A percentile compares a stretch with the other conserved stretches of the same genome.
Conservation (phyloP, 2,797 vertebrate genomes). For the Malurus leucopterus region DNA sequence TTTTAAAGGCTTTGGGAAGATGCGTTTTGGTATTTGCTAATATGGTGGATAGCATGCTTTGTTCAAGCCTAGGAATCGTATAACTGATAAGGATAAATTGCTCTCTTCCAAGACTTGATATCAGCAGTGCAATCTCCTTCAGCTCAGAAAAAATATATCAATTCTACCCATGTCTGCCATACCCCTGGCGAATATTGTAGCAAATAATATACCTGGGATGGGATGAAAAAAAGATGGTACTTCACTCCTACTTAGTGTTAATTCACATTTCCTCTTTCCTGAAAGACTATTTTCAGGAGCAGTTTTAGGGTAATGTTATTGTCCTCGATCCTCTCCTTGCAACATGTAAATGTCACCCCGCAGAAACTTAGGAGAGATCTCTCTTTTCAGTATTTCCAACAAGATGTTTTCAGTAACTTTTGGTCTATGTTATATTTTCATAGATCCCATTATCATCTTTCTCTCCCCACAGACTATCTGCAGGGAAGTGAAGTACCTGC, state of each 20-base stretch:
- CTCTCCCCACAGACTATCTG: neutral
- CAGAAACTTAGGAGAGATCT: neutral
- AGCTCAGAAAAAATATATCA: neutral
- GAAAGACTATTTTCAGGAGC: neutral
- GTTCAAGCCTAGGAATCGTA: neutral
- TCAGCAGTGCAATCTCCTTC: neutral
- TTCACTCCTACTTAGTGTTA: neutral
- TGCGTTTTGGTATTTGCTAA: neutral
- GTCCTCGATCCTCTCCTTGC: neutral
- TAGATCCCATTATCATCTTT: neutral
- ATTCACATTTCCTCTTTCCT: neutral
- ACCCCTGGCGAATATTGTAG: rapidly evolving
- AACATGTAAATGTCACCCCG: neutral
- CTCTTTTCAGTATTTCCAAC: neutral
- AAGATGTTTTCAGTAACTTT: neutral
- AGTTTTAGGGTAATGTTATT: neutral
- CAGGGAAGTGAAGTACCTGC: neutral
- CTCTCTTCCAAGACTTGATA: neutral
- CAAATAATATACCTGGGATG: neutral
- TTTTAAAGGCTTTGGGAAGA: neutral
- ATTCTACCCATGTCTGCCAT: neutral
- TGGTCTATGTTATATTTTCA: neutral
- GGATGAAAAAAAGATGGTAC: neutral
- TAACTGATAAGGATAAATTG: neutral
- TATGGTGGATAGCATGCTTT: neutral